Conservation (phyloP, 53 echinoderm and acorn worm species). For the Hippasteria phrygiana region DNA sequence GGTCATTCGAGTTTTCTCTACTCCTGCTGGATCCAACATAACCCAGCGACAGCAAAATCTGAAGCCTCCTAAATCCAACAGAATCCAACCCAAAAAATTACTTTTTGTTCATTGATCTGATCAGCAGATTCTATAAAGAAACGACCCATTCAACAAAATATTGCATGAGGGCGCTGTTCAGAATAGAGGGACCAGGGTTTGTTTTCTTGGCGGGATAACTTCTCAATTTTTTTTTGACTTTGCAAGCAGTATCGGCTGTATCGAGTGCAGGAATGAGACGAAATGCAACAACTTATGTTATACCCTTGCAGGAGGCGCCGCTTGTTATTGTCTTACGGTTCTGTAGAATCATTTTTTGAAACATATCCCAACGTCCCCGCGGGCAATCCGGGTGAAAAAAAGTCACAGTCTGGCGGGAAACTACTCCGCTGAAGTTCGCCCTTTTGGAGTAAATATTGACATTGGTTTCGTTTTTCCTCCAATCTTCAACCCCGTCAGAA, state of each 20-base stretch:
- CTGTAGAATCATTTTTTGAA: neutral
- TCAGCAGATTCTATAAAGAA: too few species aligned
- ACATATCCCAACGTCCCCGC: neutral
- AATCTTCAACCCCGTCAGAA: neutral
- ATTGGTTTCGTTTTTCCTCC: neutral
- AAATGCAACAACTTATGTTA: neutral
- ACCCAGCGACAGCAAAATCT: too few species aligned
- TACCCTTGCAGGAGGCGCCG: conserved; percentile 22
- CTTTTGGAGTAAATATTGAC: neutral
- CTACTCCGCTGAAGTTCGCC: neutral
- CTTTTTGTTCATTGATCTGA: too few species aligned
- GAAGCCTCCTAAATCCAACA: too few species aligned
- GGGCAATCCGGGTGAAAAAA: neutral
- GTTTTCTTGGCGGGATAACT: neutral
- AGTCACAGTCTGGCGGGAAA: neutral
- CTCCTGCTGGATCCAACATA: too few species aligned
- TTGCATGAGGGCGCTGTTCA: too few species aligned
- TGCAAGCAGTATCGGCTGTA: neutral
- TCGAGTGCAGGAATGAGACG: neutral
- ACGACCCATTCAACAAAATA: too few species aligned
- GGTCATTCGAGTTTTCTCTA: too few species aligned
- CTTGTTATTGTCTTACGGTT: neutral
- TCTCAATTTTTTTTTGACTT: neutral
- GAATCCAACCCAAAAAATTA: too few species aligned
- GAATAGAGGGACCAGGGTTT: too few species aligned